These are phyloP conservation scores for Myrmecobius fasciatus DNA, from an alignment of 2,113 vertebrate genomes.

Conservation along the genomic window DNA sequence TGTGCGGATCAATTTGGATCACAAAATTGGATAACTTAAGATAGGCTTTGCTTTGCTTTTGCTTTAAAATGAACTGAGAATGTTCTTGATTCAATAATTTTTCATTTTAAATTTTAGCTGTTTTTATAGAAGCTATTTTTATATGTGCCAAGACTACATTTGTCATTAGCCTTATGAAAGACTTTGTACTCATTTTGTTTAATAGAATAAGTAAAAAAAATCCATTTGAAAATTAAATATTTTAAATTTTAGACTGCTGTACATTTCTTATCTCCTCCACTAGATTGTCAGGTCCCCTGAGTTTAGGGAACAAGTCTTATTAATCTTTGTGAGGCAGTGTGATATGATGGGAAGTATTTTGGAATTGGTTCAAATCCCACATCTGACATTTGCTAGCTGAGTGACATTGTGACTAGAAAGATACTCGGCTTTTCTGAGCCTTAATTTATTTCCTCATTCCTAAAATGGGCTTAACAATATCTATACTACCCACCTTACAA, in stretches of 20 bases:
- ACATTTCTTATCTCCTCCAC: background rate
- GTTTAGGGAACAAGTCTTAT: background rate
- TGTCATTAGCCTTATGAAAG: background rate
- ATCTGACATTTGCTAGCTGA: background rate
- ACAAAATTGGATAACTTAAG: background rate
- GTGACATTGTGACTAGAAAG: background rate
- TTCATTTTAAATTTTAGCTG: background rate
- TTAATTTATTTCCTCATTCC: constrained; percentile 16
- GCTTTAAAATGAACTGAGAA: background rate
- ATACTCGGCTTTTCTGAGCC: background rate
- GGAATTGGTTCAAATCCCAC: background rate
- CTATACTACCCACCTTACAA: background rate
- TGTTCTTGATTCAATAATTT: background rate
- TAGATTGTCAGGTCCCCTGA: background rate
- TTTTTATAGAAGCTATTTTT: background rate
- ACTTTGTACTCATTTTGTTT: background rate
- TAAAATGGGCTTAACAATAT: background rate
- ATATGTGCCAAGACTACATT: background rate
- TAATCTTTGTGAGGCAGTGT: background rate
- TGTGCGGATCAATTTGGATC: background rate
- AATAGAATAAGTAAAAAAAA: background rate
- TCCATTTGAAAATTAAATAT: background rate
- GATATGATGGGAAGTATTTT: background rate
- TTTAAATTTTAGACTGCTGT: background rate
- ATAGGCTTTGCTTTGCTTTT: background rate